phyloP scores from a whole-genome alignment of 2,113 vertebrate species.

The Cynopterus brachyotis region DNA sequence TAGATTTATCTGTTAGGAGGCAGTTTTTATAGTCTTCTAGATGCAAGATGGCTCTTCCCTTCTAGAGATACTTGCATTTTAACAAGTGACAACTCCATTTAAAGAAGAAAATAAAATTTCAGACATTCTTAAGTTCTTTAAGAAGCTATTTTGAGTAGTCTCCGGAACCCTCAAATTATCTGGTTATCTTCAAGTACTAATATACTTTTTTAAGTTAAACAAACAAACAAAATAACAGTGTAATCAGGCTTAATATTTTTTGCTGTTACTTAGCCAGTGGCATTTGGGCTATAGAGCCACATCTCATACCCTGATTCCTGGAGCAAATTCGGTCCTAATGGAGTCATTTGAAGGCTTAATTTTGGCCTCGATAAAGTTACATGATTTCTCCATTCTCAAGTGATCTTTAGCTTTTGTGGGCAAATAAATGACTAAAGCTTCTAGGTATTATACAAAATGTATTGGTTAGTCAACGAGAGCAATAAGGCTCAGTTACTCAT shows the following conservation, averaged over 20 bases:
- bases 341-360: background rate
- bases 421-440: background rate
- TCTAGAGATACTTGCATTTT: background rate
- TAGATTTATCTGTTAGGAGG: background rate
- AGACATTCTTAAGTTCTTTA: background rate
- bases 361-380: background rate
- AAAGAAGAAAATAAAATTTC: background rate
- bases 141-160: background rate
- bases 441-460: background rate
- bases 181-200: background rate
- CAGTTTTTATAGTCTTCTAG: background rate
- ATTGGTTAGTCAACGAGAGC: background rate
- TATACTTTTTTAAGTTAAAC: background rate
- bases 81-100: background rate
- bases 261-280: background rate
- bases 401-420: background rate
- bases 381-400: background rate
- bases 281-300: background rate
- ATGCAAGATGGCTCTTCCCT: background rate
- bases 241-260: background rate
- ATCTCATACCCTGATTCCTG: background rate
- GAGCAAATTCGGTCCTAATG: background rate
- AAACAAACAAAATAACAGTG: background rate
- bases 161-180: background rate
- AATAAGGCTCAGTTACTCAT: background rate